Base-by-base conservation (phyloP, 92 coral and sea anemone genomes). In the Zoanthus sociatus region DNA sequence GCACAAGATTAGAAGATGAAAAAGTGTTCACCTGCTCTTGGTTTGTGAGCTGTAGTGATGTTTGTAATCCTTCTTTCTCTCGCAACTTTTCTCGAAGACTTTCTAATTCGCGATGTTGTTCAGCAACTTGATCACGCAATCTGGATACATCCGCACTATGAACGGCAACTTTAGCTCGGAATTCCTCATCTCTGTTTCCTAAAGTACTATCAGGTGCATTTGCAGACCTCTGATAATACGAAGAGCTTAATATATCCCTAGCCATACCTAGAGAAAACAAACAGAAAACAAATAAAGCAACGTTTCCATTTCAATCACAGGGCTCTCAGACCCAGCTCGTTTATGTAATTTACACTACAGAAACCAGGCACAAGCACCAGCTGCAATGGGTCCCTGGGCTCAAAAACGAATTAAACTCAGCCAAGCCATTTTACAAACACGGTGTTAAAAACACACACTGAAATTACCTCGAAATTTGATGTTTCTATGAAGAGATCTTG, bases 401-500 rank as follows among this genome's bases (percentile, higher is more conserved):
- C 42, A 37, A 37, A 37, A 37, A 37, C 42, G 42, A 37, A 37
- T 37, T 37, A 37, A 37, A 37, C 42, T 0, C 1, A 37, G 42
- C 42, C 4, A 37, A 4, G 42, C 42, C 42, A 37, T 37, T 37
- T 37, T 37, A 37, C 42, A 37, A 37, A 1, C 42, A 37, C 42
- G 1, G 42, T 37, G 42, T 37, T 0, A 37, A 37, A 37, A 37
- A 37, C 42, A 37, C 1, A 37, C 1, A 37, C 1, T 37, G 4
- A 37, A 2, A 2, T 2, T 56, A 95, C 99, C 91, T 90, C 92
- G 93, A 90, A 97, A 97, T 87, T 95, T 97, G 60, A 94, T 60
- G 77, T 97, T 92, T 51, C 86, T 89, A 76, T 97, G 99, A 18
- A 97, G 97, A 15, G 99, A 97, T 82, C 95, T 97, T 48, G 99